A percentile compares a stretch with the other conserved stretches of the same genome.
phyloP scores from a whole-genome alignment of 2,888 invertebrate species.

The Agriotes lineatus region DNA sequence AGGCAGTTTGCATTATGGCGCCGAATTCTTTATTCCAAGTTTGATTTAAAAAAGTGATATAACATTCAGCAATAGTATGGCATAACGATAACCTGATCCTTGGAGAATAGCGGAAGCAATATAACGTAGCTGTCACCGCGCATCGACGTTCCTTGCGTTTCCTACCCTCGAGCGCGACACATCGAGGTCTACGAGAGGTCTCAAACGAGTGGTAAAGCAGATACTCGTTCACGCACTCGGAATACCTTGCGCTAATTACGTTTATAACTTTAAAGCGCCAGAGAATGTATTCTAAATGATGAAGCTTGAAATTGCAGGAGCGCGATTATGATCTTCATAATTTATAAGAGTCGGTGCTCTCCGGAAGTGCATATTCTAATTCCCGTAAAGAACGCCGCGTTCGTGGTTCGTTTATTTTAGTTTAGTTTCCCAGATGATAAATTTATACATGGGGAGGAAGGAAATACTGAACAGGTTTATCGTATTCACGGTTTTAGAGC shows the following conservation, averaged over 20 bases:
- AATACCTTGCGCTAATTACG: conserved; percentile 44
- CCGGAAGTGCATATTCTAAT: conserved; percentile 22
- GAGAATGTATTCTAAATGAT: conserved; percentile 26
- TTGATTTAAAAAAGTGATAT: conserved; percentile 53
- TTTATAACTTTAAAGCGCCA: conserved; percentile 35
- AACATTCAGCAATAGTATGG: conserved; percentile 50
- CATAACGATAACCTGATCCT: conserved; percentile 58
- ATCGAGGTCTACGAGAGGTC: conserved; percentile 12
- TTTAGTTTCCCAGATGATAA: conserved; percentile 12
- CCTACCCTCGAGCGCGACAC: conserved; percentile 28
- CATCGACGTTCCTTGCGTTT: conserved; percentile 37
- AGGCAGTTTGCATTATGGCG: conserved; percentile 15
- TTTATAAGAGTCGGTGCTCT: conserved; percentile 14
- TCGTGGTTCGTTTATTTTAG: conserved; percentile 16
- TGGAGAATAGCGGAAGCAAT: conserved; percentile 57
- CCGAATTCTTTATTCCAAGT: conserved; percentile 38
- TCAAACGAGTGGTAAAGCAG: conserved; percentile 25
- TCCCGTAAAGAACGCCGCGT: conserved; percentile 9
- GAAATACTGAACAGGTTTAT: conserved; percentile 13
- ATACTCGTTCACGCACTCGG: conserved; percentile 29
- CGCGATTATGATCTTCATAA: conserved; percentile 24
- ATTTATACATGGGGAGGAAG: conserved; percentile 9
- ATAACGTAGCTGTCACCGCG: conserved; percentile 55
- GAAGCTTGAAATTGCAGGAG: conserved; percentile 21
- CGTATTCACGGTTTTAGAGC: conserved; percentile 15